Conservation (phyloP, 1,140 invertebrate genomes). For the Littorina saxatilis region DNA sequence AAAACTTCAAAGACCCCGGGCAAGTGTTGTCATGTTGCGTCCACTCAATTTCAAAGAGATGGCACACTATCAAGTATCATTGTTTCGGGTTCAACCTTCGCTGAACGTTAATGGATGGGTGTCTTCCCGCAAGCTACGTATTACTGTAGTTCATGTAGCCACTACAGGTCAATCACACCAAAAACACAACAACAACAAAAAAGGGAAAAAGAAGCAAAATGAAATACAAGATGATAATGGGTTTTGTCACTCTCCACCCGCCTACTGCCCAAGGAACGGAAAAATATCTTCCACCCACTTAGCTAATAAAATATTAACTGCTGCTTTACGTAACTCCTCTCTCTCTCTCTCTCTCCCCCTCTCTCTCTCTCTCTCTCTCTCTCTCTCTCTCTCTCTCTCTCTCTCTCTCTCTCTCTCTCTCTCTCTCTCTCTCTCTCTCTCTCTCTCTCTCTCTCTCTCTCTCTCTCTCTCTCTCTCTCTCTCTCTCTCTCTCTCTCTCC, state of each 20-base stretch:
- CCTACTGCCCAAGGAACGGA: neutral
- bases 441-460: slow-evolving; percentile 33
- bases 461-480: neutral
- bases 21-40: too few species aligned
- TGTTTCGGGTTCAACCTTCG: neutral
- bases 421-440: slow-evolving; percentile 35
- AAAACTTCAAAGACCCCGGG: neutral
- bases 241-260: too few species aligned
- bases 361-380: slow-evolving; percentile 19
- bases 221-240: too few species aligned
- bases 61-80: neutral
- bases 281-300: neutral
- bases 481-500: neutral
- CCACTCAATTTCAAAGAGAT: neutral
- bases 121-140: too few species aligned
- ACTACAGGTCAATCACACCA: too few species aligned
- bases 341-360: slow-evolving; percentile 27
- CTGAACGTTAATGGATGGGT: too few species aligned
- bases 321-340: too few species aligned
- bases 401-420: slow-evolving; percentile 37
- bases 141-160: too few species aligned
- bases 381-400: slow-evolving; percentile 22
- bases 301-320: too few species aligned
- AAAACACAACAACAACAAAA: too few species aligned
- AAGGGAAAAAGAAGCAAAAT: too few species aligned